Evolutionary conservation across 2,113 vertebrate species (phyloP), one percentile per base, ranked within the genome.

Genomic region (Eretmochelys imbricata): DNA sequence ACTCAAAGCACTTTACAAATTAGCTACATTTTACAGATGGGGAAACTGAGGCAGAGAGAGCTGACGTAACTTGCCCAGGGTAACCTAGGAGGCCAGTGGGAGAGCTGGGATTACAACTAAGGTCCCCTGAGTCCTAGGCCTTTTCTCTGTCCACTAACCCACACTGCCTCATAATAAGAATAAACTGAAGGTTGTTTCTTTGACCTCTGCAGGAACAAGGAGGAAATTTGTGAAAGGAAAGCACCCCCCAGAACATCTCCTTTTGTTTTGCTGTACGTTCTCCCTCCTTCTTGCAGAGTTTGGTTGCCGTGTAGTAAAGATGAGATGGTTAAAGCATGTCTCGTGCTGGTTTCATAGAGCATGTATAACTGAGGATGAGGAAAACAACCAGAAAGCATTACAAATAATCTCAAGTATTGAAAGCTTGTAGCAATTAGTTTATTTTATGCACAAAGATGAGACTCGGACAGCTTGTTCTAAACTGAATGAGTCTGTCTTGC

Each of bases 381-480:
- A 89, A 59, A 53, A 89, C 65, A 92, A 65, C 5, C 42, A n/a
- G 12, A 89, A 88, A 29, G 31, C 42, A 27, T 19, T 48, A 49
- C 46, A 0, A 57, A 84, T 22, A 82, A 84, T 81, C 55, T 76
- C 65, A 89, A 89, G 49, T 76, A 83, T 76, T 49, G 85, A 84
- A 55, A 92, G 48, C 29, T 13, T 88, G 49, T 51, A 87, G 76
- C n/a, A 49, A 51, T 59, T 62, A 48, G 54, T 82, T 88, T 65
- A 84, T 29, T 48, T 46, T 13, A 46, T 22, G 35, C 54, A 49
- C 80, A 49, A 13, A 59, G 42, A 55, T 49, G 51, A 42, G 46
- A 31, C 35, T 89, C 84, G 20, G 22, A 85, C 29, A 20, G 55
- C 86, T 83, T 88, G 4, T 93, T 82, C 87, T 85, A 46, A 90